A percentile compares a stretch with the other conserved stretches of the same genome.
Evolutionary conservation across 1,140 invertebrate species (phyloP).

Genomic region (Ceratina japonica): DNA sequence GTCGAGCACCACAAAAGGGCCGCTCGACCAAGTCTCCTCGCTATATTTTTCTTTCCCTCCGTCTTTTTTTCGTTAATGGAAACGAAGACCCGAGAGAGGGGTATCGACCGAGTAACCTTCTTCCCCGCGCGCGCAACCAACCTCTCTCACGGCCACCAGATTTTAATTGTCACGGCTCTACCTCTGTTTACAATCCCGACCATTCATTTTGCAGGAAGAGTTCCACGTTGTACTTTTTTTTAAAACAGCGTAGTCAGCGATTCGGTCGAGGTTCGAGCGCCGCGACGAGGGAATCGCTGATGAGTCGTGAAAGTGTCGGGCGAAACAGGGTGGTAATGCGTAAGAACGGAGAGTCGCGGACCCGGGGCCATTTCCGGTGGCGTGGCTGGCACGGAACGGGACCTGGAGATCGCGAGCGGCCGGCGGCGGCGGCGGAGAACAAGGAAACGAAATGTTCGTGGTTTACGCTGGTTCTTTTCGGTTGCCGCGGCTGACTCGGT

Average conservation of each 20-base stretch:
- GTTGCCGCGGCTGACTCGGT: constrained; percentile 57
- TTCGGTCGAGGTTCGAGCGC: neutral
- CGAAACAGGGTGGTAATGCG: constrained; percentile 25
- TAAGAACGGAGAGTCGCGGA: constrained; percentile 19
- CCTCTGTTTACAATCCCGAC: constrained; percentile 15
- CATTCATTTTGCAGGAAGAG: no score
- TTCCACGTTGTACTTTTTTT: no score
- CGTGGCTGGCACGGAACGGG: constrained; percentile 38
- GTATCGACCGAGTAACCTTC: constrained; percentile 44
- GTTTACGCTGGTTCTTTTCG: constrained; percentile 58
- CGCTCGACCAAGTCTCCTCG: constrained; percentile 50
- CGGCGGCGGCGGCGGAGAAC: constrained; percentile 30
- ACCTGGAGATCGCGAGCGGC: neutral
- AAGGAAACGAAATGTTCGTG: constrained; percentile 62
- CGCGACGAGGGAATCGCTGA: neutral
- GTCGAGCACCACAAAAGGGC: constrained; percentile 61
- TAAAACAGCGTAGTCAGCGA: no score
- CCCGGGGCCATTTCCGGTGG: constrained; percentile 34
- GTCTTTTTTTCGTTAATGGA: constrained; percentile 39
- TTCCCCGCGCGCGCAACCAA: constrained; percentile 25
- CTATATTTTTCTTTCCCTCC: constrained; percentile 40
- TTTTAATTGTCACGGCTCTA: constrained; percentile 24
- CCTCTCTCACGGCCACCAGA: constrained; percentile 46
- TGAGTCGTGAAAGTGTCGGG: neutral
- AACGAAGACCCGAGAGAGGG: constrained; percentile 19